These are phyloP conservation scores for Premnoplex brunnescens DNA, from an alignment of 2,797 vertebrate species.

Conservation along the genomic window DNA sequence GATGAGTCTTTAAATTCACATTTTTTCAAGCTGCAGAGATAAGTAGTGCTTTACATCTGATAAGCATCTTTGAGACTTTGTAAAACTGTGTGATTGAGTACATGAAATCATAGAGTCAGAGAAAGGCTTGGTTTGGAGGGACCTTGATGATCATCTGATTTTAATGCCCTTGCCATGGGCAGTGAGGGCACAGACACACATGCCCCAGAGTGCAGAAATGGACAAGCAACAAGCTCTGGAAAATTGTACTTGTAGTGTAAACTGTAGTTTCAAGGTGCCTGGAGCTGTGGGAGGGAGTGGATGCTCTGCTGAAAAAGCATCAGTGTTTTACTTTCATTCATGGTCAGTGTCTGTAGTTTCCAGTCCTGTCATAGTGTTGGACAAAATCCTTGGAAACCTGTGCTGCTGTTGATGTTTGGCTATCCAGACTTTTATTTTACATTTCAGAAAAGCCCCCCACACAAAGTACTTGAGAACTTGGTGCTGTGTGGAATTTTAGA, in stretches of 20 bases:
- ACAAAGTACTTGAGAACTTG: neutral
- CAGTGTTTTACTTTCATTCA: neutral
- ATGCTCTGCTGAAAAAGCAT: accelerated
- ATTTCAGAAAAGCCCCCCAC: neutral
- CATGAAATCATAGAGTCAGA: neutral
- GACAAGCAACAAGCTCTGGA: neutral
- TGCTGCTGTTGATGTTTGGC: neutral
- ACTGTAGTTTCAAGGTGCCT: neutral
- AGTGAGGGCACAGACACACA: neutral
- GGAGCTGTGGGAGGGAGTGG: neutral
- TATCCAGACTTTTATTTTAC: neutral
- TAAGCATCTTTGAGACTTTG: neutral
- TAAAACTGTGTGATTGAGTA: neutral
- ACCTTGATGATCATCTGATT: neutral
- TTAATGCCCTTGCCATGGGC: neutral
- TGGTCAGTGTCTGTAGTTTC: neutral
- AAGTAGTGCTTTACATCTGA: accelerated
- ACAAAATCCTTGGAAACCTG: neutral
- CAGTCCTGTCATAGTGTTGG: neutral
- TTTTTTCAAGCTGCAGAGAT: neutral
- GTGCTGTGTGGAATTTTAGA: neutral
- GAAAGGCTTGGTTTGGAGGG: neutral
- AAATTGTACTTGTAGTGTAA: no score
- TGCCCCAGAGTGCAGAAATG: neutral
- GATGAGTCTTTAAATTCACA: neutral